Base-by-base conservation (phyloP, 2,113 vertebrate species). In the Acrocephalus arundinaceus region DNA sequence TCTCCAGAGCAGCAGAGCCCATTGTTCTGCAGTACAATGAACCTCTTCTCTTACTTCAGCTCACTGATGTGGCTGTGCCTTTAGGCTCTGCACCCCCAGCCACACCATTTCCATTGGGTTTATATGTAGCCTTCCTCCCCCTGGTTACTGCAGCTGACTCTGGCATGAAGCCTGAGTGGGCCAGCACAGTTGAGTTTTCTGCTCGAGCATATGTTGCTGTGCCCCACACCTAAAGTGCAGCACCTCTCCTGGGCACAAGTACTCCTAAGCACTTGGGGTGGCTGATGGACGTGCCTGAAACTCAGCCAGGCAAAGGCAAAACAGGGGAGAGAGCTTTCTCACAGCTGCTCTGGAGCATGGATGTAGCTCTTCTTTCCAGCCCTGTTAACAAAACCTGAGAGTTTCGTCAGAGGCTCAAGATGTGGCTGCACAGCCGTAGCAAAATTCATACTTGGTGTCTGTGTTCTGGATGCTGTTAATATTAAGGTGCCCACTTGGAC, bases 21-120 rank as follows among this genome's bases (percentile, higher is more conserved):
- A 43, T 41, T 0, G 0, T 65, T 79, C 11, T 84, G n/a, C 41
- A 41, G 14, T 1, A 1, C 9, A 5, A 5, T 6, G 7, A 49
- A 15, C 13, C 10, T 80, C 37, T 54, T 90, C 66, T 75, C 18
- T 73, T 41, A 33, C 24, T 11, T 13, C 73, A 74, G 79, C 41
- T 84, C 15, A 11, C 28, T 81, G n/a, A 10, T 58, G 28, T 8
- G 58, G 59, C 65, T 92, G 2, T 2, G 6, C 28, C 45, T 77
- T 74, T 61, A 59, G 65, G 33, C 31, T 84, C 80, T 81, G 51
- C 28, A 15, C 22, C 54, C 45, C 49, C n/a, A 49, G 39, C 3
- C 25, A 18, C 54, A 30, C 58, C 5, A 8, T 51, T 80, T 66
- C 31, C 22, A n/a, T 20, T 65, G 18, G 6, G 3, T 70, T 87